Evolutionary conservation across 2,888 invertebrate species (phyloP).

Genomic region (Stenchaetothrips biformis): DNA sequence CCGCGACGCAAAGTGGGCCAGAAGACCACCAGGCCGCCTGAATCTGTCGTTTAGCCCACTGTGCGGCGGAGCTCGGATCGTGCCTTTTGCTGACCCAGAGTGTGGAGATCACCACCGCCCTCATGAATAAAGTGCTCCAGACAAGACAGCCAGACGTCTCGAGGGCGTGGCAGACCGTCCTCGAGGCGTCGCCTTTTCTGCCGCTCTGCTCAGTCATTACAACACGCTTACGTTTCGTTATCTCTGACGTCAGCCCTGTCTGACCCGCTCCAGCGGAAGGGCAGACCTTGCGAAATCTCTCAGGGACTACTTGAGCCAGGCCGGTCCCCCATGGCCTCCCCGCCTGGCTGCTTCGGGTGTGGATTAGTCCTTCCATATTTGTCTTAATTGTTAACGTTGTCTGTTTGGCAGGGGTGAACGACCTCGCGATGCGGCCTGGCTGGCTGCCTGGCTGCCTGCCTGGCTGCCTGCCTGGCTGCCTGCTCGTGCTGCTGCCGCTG

Average conservation of each 20-base stretch:
- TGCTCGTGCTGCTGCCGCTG: neutral
- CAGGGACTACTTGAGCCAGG: neutral
- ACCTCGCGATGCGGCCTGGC: constrained; percentile 3
- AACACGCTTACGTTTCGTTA: constrained; percentile 10
- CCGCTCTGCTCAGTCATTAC: constrained; percentile 4
- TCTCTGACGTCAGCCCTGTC: neutral
- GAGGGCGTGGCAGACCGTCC: neutral
- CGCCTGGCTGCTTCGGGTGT: neutral
- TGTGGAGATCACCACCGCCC: neutral
- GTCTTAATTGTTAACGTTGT: neutral
- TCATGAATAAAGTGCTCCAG: constrained; percentile 11
- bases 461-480: neutral
- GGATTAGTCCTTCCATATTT: neutral
- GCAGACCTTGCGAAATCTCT: neutral
- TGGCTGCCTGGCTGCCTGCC: constrained; percentile 12
- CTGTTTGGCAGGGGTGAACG: constrained; percentile 9
- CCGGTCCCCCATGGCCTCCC: neutral
- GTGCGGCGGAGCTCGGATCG: neutral
- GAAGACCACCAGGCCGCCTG: too few species aligned
- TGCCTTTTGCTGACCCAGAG: neutral
- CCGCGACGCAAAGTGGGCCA: too few species aligned
- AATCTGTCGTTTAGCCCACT: too few species aligned
- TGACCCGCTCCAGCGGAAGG: neutral
- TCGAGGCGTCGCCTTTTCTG: neutral
- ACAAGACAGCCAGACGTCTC: neutral